Conservation (phyloP, 2,888 invertebrate species). For the Apeira syringaria region DNA sequence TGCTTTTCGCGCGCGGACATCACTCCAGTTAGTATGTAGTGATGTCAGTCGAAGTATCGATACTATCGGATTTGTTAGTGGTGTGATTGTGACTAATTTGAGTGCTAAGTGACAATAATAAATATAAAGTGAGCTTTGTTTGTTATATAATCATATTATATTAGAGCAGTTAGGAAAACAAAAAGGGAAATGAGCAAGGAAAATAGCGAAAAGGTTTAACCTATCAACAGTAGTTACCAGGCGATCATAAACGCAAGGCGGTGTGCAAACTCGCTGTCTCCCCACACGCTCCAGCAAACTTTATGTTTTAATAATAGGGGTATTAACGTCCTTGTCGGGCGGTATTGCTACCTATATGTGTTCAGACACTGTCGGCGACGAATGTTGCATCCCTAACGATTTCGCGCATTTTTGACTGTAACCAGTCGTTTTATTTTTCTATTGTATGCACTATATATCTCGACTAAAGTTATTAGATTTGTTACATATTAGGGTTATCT, state of each 20-base stretch:
- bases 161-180: too few species aligned
- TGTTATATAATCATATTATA: too few species aligned
- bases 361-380: conserved; percentile 13
- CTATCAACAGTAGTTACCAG: neutral
- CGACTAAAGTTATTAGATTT: too few species aligned
- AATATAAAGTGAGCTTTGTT: neutral
- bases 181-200: neutral
- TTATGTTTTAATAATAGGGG: conserved; percentile 68
- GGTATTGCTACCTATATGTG: conserved; percentile 25
- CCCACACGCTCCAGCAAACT: conserved; percentile 28
- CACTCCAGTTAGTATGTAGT: conserved; percentile 11
- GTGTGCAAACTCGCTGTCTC: conserved; percentile 8
- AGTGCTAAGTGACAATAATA: neutral
- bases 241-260: conserved; percentile 9
- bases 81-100: conserved; percentile 31
- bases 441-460: too few species aligned
- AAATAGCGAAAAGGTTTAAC: conserved; percentile 1
- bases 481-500: too few species aligned
- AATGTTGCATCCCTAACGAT: conserved; percentile 5
- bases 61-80: conserved; percentile 50
- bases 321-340: conserved; percentile 38
- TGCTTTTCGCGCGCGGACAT: conserved; percentile 19
- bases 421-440: too few species aligned
- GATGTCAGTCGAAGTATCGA: conserved; percentile 19
- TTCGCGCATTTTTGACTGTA: conserved; percentile 5